Evolutionary conservation across 2,113 vertebrate genomes (phyloP).

Genomic region (Cariama cristata): DNA sequence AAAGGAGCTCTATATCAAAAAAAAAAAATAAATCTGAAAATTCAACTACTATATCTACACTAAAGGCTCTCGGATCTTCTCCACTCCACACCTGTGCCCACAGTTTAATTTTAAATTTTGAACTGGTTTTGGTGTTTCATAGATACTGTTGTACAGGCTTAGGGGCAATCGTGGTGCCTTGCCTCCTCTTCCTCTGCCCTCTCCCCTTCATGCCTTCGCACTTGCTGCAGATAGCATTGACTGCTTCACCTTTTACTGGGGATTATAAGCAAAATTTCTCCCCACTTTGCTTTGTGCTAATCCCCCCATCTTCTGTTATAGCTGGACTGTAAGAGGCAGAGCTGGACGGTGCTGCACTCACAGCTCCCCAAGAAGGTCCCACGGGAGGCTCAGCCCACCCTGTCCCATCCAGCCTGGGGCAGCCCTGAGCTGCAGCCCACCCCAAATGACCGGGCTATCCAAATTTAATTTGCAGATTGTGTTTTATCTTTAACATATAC

Average conservation of each 20-base stretch:
- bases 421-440: background rate
- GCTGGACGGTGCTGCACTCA: fast-evolving
- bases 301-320: background rate
- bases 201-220: fast-evolving
- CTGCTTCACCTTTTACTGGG: fast-evolving
- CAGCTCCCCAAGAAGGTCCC: fast-evolving
- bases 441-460: fast-evolving
- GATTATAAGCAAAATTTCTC: fast-evolving
- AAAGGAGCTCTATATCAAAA: too few species aligned
- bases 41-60: fast-evolving
- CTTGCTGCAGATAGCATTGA: too few species aligned
- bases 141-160: too few species aligned
- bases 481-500: background rate
- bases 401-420: background rate
- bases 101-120: background rate
- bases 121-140: background rate
- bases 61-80: background rate
- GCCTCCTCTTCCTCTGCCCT: background rate
- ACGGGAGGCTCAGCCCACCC: fast-evolving
- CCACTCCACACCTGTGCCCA: background rate
- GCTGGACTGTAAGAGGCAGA: background rate
- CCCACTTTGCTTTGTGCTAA: too few species aligned
- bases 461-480: background rate
- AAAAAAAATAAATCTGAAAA: background rate
- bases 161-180: fast-evolving